Evolutionary conservation across 2,888 invertebrate genomes (phyloP), one percentile per base, ranked within the genome.

Genomic region (Pristionchus fissidentatus): DNA sequence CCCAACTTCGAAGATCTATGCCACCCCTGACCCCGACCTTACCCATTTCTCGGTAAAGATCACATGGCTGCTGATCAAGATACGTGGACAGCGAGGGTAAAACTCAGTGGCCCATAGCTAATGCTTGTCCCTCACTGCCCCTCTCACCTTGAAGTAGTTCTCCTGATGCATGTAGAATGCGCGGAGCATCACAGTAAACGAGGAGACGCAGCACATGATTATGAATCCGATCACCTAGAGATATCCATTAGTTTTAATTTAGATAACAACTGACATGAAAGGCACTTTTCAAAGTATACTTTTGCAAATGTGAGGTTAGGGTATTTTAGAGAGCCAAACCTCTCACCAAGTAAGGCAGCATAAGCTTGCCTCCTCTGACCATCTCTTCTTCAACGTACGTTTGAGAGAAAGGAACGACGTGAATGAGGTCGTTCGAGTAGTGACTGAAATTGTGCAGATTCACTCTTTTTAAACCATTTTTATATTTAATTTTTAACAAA

Each of bases 111-210:
- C 13, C 10, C 19, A 49, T 49, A 49, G 10, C 13, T 49, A 15
- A 49, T 19, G 49, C 10, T 49, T 49, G 49, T 49, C 49, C 10
- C 19, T 49, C 49, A 19, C 7, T n/a, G n/a, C n/a, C n/a, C n/a
- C n/a, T n/a, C n/a, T n/a, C n/a, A 88, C 89, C 86, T 91, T 91
- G 80, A 89, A 89, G 35, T 85, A 85, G 82, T 87, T 89, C 83
- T 90, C 88, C 84, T 91, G 91, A 46, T 91, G 91, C 89, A 91
- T 89, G 85, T 91, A 91, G 46, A 89, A 79, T 1, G 91, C 90
- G 2, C 91, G 83, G 1, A 87, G 85, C 85, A 90, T 85, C 15
- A 91, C 91, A 10, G 89, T 87, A 10, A 90, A 81, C 70, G 88
- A 87, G 52, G 90, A 88, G 75, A 89, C 89, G n/a, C 86, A 79